A percentile compares a stretch with the other conserved stretches of the same genome.
Conservation (phyloP, 2,888 invertebrate species). For the Cataglyphis albicans region DNA sequence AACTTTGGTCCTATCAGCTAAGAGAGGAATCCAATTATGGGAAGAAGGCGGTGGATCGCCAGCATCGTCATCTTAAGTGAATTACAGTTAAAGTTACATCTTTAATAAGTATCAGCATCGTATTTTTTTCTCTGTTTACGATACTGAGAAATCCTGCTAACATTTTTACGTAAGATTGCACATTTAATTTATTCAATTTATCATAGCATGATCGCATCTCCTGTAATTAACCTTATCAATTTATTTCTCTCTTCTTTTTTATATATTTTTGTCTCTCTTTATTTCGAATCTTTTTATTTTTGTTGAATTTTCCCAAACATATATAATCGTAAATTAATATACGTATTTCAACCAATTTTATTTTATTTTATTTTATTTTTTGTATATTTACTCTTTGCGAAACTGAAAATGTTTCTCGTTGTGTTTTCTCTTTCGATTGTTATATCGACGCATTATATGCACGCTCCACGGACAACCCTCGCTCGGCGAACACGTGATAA, state of each 20-base stretch:
- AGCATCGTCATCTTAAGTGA: slow-evolving; percentile 63
- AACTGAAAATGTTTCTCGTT: not conserved
- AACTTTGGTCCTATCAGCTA: slow-evolving; percentile 54
- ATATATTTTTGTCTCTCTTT: not conserved
- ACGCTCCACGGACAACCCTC: slow-evolving; percentile 18
- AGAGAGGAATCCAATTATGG: slow-evolving; percentile 70
- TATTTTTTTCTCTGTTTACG: slow-evolving; percentile 46
- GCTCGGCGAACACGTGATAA: slow-evolving; percentile 49
- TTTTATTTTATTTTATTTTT: not conserved
- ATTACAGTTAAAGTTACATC: slow-evolving; percentile 65
- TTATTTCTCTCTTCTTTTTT: not conserved
- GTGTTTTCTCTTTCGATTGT: slow-evolving; percentile 14
- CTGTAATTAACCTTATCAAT: slow-evolving; percentile 1
- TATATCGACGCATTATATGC: not conserved
- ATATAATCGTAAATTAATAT: not conserved
- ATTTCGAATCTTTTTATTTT: not conserved
- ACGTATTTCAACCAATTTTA: not conserved
- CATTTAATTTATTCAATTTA: not conserved
- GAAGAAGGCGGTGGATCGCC: slow-evolving; percentile 59
- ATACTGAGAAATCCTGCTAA: not conserved
- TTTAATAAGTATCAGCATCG: slow-evolving; percentile 59
- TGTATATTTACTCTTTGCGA: not conserved
- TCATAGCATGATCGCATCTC: not conserved
- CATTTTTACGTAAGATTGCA: not conserved
- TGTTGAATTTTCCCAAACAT: not conserved